These are phyloP conservation scores for Ophion slaviceki DNA, from an alignment of 2,888 invertebrate genomes.

Conservation along the genomic window DNA sequence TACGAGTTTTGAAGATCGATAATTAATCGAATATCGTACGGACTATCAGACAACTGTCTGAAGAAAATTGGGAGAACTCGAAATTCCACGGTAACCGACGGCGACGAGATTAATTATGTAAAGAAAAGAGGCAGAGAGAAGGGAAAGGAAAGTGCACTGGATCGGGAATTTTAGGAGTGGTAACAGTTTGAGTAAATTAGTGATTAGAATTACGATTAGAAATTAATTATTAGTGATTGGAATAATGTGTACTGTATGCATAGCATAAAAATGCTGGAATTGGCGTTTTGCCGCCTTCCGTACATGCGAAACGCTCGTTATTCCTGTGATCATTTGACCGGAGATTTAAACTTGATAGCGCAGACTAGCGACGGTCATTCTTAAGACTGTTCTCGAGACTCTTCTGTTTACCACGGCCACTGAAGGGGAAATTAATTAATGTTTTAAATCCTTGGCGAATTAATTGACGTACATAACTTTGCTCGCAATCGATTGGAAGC, in stretches of 20 bases:
- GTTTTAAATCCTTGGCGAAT: background rate
- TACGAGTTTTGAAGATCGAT: background rate
- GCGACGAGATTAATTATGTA: conserved; percentile 1
- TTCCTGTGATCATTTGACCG: conserved; percentile 34
- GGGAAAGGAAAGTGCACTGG: conserved; percentile 16
- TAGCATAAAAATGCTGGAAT: background rate
- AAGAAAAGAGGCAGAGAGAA: background rate
- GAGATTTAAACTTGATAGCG: conserved; percentile 21
- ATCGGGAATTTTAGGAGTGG: conserved; percentile 3
- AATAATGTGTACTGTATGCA: background rate
- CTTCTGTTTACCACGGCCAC: background rate
- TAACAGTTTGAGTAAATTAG: background rate
- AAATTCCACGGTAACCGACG: background rate
- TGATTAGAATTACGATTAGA: background rate
- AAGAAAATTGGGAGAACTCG: background rate
- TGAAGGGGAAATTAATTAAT: background rate
- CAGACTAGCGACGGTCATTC: background rate
- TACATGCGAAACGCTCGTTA: background rate
- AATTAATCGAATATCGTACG: background rate
- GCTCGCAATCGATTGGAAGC: background rate
- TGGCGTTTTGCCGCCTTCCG: background rate
- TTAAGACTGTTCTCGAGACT: background rate
- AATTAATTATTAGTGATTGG: background rate
- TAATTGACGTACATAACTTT: background rate
- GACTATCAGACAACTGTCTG: background rate